Base-by-base conservation (phyloP, 1,140 invertebrate genomes). In the Lanistes nyassanus region DNA sequence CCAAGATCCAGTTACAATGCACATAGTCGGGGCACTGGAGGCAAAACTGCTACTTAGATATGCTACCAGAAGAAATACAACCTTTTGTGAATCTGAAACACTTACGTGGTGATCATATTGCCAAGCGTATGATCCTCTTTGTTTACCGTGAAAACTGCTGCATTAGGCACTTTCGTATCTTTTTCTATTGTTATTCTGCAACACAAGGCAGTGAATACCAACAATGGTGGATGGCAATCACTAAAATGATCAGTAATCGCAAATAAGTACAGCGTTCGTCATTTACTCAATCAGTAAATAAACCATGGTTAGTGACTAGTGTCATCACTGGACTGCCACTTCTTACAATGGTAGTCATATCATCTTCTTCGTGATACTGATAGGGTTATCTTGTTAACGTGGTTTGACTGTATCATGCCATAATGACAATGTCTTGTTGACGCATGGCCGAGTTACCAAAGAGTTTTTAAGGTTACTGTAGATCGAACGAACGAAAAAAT, bases 61-160 rank as follows among this genome's bases (percentile, higher is more conserved):
- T n/a, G n/a, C n/a, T n/a, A n/a, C n/a, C n/a, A n/a, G n/a, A n/a
- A n/a, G n/a, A n/a, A n/a, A n/a, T n/a, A n/a, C n/a, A n/a, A n/a
- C n/a, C 58, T 31, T 16, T 60, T 21, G 7, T 23, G 7, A 36
- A 66, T n/a, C 7, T 66, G 47, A n/a, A 31, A 42, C 21, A 92
- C 93, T 92, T 92, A 99, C 97, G 97, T 96, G 90, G 97, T 94
- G 75, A 99, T 97, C 94, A 99, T 96, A 89, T 99, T 99, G 87
- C 98, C 98, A 34, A 99, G 89, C 0, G 98, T 99, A 87, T 99
- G 98, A 90, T 99, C 98, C 90, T 99, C 98, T 90, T 99, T 99
- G 82, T 99, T 99, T n/a, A 99, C 94, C 0, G 97, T 99, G 87
- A 99, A 99, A 82, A 99, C 96, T 16, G 97, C 96, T 21, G 98